Evolutionary conservation across 2,113 vertebrate genomes (phyloP), one percentile per base, ranked within the genome.

Genomic region (Rhinoderma darwinii): DNA sequence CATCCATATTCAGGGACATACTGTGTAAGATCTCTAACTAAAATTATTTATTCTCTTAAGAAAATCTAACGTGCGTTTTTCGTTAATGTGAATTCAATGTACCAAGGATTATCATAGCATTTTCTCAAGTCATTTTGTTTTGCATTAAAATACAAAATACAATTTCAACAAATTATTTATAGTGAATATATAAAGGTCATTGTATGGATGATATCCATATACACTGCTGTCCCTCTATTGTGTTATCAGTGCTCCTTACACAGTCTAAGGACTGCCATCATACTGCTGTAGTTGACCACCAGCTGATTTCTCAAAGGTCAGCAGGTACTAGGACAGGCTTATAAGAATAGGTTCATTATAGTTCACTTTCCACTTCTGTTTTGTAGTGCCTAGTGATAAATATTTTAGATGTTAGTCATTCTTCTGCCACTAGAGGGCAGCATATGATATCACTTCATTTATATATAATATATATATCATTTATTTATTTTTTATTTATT

Each of bases 351-450:
- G 27, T 32, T 14, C 14, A 70, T 70, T 70, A 70, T 37, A 35
- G 32, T 7, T 17, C 17, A 14, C 66, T 37, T 37, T n/a, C 1
- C 1, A 35, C 15, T 68, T 17, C 7, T 1, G 6, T 32, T n/a
- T n/a, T n/a, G n/a, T n/a, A n/a, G 9, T 68, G 14, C 27, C 30
- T 32, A 27, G 25, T 25, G 22, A 75, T 44, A 25, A 5, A 11
- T 44, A 5, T 44, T 15, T 44, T 4, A 75, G 9, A 15, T 50
- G 74, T 35, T 25, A 27, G 37, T 25, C 63, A 14, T 50, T 32
- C 25, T 0, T 59, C 0, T 84, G 63, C 27, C 93, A 89, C 90
- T 88, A 93, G 92, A 92, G 92, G 93, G 91, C 92, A 90, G 86
- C 88, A 70, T 51, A 70, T 70, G 30, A 81, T 50, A 15, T 2